Conservation (phyloP, 2,113 vertebrate genomes). For the Sapajus apella region DNA sequence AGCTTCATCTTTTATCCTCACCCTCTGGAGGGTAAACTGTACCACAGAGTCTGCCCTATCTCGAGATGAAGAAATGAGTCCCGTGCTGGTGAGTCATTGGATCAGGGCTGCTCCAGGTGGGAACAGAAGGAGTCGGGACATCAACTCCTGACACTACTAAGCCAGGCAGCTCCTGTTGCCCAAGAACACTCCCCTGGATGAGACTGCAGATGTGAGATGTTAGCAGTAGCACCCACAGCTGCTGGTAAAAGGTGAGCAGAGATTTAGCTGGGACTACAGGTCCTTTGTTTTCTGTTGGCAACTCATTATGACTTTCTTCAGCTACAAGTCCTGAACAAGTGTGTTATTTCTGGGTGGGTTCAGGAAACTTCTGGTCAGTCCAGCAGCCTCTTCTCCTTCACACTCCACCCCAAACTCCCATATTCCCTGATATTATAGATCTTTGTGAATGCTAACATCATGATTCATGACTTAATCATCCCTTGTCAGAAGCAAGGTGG, state of each 20-base stretch:
- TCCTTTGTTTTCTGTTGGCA: neutral
- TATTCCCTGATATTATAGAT: neutral
- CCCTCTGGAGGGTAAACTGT: no score
- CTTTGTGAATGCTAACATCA: neutral
- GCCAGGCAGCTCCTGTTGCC: neutral
- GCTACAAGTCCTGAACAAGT: neutral
- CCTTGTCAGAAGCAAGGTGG: neutral
- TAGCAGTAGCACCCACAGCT: neutral
- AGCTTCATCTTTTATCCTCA: neutral
- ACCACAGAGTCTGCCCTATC: neutral
- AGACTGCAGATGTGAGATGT: neutral
- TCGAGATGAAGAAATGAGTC: neutral
- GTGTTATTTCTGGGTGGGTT: neutral
- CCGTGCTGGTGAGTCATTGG: neutral
- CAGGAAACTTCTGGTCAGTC: neutral
- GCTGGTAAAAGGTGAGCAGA: neutral
- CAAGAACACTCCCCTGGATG: neutral
- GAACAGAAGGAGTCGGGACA: neutral
- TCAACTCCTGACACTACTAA: neutral
- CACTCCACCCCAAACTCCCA: neutral
- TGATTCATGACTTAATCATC: neutral
- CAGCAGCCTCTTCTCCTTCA: neutral
- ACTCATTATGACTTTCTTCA: neutral
- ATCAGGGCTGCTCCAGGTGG: neutral
- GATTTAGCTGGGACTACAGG: neutral